Percentiles rank a stretch among this genome's conserved stretches.
phyloP scores from a whole-genome alignment of 2,888 invertebrate species.

The Apamea epomidion region DNA sequence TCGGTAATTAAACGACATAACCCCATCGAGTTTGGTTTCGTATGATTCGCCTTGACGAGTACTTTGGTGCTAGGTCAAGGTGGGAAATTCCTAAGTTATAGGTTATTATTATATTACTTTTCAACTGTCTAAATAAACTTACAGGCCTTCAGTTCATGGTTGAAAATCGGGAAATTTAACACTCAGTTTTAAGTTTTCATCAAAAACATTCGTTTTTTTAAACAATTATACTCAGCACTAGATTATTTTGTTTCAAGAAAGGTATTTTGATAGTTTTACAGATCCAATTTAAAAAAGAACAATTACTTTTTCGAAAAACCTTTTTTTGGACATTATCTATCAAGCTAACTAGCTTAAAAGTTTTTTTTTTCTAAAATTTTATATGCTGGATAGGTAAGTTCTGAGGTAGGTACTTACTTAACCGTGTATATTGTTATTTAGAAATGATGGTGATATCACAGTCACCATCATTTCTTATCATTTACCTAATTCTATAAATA shows the following conservation, averaged over 20 bases:
- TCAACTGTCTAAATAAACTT: neutral
- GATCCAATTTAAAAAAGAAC: neutral
- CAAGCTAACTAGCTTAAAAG: neutral
- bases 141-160: neutral
- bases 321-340: no score
- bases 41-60: no score
- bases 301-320: neutral
- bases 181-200: neutral
- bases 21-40: no score
- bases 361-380: neutral
- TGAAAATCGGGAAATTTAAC: neutral
- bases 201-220: neutral
- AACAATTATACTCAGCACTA: neutral
- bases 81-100: neutral
- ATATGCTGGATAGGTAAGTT: neutral
- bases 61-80: no score
- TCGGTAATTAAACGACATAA: no score
- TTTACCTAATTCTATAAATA: neutral
- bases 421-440: neutral
- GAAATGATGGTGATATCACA: no score
- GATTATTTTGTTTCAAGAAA: neutral
- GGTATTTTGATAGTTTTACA: neutral
- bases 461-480: slow-evolving; percentile 12
- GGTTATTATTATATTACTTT: slow-evolving; percentile 28
- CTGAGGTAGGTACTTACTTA: neutral